Base-by-base conservation (phyloP, 2,888 invertebrate genomes). In the Fragum fragum region DNA sequence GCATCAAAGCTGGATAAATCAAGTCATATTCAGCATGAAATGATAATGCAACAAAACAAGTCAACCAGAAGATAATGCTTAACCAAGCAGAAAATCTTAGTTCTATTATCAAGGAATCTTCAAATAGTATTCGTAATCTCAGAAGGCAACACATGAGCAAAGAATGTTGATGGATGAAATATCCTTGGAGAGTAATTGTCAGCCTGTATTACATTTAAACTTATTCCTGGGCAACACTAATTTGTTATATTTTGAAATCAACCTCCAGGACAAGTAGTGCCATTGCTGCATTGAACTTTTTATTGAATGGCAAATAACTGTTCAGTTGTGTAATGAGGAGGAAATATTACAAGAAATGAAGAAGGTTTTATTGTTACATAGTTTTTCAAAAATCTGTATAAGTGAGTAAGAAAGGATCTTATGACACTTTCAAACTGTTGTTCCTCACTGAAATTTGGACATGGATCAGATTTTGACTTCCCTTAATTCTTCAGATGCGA, bases 151-250 rank as follows among this genome's bases (percentile, higher is more conserved):
- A 0, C 93, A 94, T 61, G 95, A 96, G 88, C 96, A 96, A 90
- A 95, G 95, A 79, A 94, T 95, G 83, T 91, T 96, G 63, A 95
- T 96, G 53, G 94, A 95, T 82, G 95, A 96, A 88, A 95, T 96
- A 66, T 96, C 76, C 93, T 96, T 9, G 96, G 96, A 5, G 96
- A 96, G 94, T 95, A 96, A n/a, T n/a, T 72, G 96, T 96, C 0
- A 96, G 96, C 95, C 94, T 96, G 78, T 96, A 96, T 91, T 96
- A 96, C 0, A 92, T 96, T 36, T 91, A 96, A n/a, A 96, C 96
- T 93, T 96, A 96, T 89, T 91, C 95, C 21, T 87, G 95, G 5
- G 94, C 95, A 21, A 94, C 96, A 55, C 89, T 96, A 69, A 89
- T 96, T 52, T 95, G 95, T 57, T 95, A 96, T 78, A 88, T 96